Evolutionary conservation across 2,888 invertebrate species (phyloP).

Genomic region (Zygaena filipendulae): DNA sequence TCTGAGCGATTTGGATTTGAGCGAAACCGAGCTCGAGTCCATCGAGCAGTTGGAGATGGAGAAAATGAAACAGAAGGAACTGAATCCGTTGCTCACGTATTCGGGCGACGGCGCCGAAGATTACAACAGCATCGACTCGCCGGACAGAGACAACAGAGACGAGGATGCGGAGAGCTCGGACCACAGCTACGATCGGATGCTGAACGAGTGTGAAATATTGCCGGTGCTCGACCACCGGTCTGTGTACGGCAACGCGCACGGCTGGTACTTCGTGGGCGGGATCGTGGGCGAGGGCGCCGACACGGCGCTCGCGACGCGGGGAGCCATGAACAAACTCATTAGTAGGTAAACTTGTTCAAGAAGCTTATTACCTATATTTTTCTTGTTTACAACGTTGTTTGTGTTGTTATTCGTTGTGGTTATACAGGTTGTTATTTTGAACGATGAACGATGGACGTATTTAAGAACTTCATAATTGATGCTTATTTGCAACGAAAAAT

Average conservation of each 20-base stretch:
- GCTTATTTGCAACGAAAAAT: no score
- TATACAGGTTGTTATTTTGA: no score
- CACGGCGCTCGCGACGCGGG: slow-evolving; percentile 73
- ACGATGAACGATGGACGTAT: no score
- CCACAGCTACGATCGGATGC: slow-evolving; percentile 34
- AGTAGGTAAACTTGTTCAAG: slow-evolving; percentile 75
- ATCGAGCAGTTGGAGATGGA: slow-evolving; percentile 65
- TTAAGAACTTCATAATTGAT: no score
- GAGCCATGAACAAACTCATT: slow-evolving; percentile 81
- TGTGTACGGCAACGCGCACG: slow-evolving; percentile 75
- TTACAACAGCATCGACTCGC: slow-evolving; percentile 23
- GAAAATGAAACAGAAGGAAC: slow-evolving; percentile 47
- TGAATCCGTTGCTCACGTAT: slow-evolving; percentile 50
- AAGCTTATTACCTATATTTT: slow-evolving; percentile 23
- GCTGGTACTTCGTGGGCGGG: slow-evolving; percentile 89
- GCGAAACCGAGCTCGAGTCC: slow-evolving; percentile 71
- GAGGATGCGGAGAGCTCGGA: slow-evolving; percentile 31
- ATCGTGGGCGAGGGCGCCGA: slow-evolving; percentile 77
- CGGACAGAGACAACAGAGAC: slow-evolving; percentile 32
- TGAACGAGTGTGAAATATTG: slow-evolving; percentile 65
- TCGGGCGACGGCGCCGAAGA: slow-evolving; percentile 33
- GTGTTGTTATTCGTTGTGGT: no score
- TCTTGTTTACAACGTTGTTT: no score
- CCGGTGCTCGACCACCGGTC: slow-evolving; percentile 71
- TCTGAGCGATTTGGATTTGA: slow-evolving; percentile 72